Percentiles rank a stretch among this genome's conserved stretches.
These are phyloP conservation scores for Delphinus delphis DNA, from an alignment of 2,113 vertebrate genomes.

Conservation along the genomic window DNA sequence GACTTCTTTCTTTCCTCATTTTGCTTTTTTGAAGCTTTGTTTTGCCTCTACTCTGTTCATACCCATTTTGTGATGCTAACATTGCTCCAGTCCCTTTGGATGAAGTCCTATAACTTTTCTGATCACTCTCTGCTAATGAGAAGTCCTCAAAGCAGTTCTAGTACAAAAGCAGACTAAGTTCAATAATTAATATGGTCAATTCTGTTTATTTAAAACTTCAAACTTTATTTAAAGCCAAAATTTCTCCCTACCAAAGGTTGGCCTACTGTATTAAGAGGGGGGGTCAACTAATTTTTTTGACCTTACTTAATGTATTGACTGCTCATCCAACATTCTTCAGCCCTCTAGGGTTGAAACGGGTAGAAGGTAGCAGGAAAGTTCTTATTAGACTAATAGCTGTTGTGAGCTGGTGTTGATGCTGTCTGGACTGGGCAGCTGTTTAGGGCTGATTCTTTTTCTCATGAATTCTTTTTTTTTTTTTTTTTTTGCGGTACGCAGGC, in stretches of 20 bases:
- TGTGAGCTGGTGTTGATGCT: not conserved
- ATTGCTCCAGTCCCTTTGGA: not conserved
- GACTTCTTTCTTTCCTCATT: not conserved
- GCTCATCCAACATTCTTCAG: not conserved
- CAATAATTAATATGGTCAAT: not conserved
- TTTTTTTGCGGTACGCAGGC: not conserved
- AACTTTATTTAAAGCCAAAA: not conserved
- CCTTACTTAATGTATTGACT: not conserved
- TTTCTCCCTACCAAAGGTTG: not conserved
- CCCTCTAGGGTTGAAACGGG: not conserved
- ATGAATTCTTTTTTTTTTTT: not conserved
- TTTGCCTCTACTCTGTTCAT: not conserved
- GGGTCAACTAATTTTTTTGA: not conserved
- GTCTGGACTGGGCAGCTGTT: not conserved
- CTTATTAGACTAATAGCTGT: not conserved
- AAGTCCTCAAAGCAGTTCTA: not conserved
- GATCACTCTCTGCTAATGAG: not conserved
- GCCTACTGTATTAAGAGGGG: not conserved
- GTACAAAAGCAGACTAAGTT: not conserved
- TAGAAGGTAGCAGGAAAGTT: not conserved
- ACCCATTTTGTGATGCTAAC: not conserved
- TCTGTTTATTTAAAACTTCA: not conserved
- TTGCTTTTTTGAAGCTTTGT: not conserved
- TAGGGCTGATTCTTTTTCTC: not conserved
- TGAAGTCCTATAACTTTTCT: not conserved